These are phyloP conservation scores for Tapera naevia DNA, from an alignment of 2,797 vertebrate species.

Conservation along the genomic window DNA sequence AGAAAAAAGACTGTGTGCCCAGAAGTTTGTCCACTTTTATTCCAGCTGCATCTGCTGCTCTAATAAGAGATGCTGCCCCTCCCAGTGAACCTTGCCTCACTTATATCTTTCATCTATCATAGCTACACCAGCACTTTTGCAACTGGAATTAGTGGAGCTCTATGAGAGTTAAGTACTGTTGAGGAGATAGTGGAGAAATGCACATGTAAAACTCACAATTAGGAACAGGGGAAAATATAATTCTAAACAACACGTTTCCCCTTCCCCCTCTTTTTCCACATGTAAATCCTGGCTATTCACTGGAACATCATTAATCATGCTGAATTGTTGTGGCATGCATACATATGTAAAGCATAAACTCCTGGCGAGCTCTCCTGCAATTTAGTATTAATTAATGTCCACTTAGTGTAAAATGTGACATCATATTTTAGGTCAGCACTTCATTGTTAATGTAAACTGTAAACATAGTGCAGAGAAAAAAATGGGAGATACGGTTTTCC, in stretches of 20 bases:
- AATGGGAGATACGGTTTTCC: not conserved
- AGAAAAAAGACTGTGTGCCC: not conserved
- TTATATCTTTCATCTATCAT: accelerated
- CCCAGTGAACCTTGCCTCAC: not conserved
- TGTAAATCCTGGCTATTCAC: conserved; percentile 18
- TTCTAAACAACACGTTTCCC: not conserved
- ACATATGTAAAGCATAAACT: conserved; percentile 48
- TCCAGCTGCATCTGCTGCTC: conserved; percentile 12
- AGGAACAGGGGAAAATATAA: not conserved
- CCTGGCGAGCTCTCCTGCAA: conserved; percentile 10
- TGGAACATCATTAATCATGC: conserved; percentile 39
- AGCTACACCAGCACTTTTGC: not conserved
- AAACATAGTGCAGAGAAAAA: not conserved
- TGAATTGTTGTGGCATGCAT: conserved; percentile 8
- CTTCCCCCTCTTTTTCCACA: not conserved
- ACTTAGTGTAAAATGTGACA: conserved; percentile 36
- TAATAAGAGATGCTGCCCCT: not conserved
- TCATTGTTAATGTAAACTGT: not conserved
- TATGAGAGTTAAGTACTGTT: not conserved
- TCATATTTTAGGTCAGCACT: conserved; percentile 50
- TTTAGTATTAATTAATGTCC: conserved; percentile 52
- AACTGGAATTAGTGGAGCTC: not conserved
- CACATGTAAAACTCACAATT: not conserved
- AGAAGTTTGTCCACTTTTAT: not conserved
- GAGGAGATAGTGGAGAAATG: not conserved